These are phyloP conservation scores for Thalassaphorura encarpata DNA, from an alignment of 1,140 invertebrate genomes.

Conservation along the genomic window DNA sequence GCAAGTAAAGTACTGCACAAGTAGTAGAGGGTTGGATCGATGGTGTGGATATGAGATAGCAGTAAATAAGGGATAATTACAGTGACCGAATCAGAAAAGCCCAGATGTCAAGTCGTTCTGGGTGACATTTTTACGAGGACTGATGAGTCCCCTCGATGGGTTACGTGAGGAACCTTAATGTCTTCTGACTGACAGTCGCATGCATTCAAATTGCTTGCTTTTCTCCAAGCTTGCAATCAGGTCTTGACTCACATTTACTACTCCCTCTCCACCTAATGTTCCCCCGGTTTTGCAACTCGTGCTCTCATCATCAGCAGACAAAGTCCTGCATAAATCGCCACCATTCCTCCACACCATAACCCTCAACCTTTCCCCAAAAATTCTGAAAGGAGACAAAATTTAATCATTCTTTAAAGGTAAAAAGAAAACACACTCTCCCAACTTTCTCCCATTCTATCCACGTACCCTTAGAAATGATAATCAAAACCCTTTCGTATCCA, in stretches of 20 bases:
- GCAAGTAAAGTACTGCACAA: neutral
- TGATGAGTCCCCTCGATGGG: slow-evolving; percentile 30
- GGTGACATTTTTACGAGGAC: slow-evolving; percentile 31
- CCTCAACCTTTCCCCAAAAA: no score
- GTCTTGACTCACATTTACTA: slow-evolving; percentile 1
- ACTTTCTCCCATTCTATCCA: no score
- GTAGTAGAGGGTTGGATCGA: slow-evolving; percentile 16
- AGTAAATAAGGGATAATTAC: slow-evolving; percentile 34
- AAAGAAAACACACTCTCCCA: no score
- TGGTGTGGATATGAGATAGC: slow-evolving; percentile 32
- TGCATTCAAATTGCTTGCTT: slow-evolving; percentile 33
- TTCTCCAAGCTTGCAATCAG: slow-evolving; percentile 24
- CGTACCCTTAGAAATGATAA: no score
- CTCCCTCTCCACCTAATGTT: no score
- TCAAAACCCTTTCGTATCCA: no score
- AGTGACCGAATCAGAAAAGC: slow-evolving; percentile 33
- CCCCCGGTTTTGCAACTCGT: no score
- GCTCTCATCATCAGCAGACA: no score
- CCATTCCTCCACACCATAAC: no score
- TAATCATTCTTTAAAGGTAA: no score
- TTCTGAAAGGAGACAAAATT: no score
- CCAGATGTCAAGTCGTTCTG: slow-evolving; percentile 33
- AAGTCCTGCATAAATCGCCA: no score
- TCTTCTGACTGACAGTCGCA: slow-evolving; percentile 32
- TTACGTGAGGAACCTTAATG: slow-evolving; percentile 31